Evolutionary conservation across 2,888 invertebrate genomes (phyloP).

Genomic region (Chirona hameri): DNA sequence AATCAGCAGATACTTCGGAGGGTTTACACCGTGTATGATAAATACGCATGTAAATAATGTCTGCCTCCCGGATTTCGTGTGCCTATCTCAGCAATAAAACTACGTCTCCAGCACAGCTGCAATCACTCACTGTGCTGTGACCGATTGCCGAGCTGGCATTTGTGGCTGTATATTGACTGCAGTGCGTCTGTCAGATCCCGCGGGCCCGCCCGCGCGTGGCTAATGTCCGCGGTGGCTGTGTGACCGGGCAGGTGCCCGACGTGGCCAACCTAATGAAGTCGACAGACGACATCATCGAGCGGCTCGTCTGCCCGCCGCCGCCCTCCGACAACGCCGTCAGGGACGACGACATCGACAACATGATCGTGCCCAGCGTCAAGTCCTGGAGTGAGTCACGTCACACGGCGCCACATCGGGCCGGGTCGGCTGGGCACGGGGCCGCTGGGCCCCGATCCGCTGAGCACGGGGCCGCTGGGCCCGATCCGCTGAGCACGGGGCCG

Average conservation of each 20-base stretch:
- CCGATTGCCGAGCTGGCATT: no score
- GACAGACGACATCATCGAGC: slow-evolving; percentile 93
- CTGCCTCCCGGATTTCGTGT: no score
- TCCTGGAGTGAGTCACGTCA: background rate
- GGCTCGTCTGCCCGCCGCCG: slow-evolving; percentile 92
- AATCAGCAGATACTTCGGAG: no score
- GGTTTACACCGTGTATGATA: no score
- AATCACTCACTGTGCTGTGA: no score
- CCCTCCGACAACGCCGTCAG: slow-evolving; percentile 90
- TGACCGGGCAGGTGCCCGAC: slow-evolving; percentile 36
- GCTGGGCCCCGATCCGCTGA: background rate
- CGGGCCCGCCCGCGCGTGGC: no score
- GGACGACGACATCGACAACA: slow-evolving; percentile 92
- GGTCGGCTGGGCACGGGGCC: background rate
- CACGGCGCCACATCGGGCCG: background rate
- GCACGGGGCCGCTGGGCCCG: background rate
- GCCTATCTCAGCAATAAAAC: no score
- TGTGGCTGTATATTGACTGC: no score
- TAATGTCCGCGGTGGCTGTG: background rate
- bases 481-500: background rate
- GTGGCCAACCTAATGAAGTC: slow-evolving; percentile 59
- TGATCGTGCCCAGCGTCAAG: slow-evolving; percentile 71
- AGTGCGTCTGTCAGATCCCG: no score
- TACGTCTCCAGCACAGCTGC: no score
- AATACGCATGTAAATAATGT: no score